phyloP scores from a whole-genome alignment of 2,797 vertebrate species.

The Telmatherina bonti region DNA sequence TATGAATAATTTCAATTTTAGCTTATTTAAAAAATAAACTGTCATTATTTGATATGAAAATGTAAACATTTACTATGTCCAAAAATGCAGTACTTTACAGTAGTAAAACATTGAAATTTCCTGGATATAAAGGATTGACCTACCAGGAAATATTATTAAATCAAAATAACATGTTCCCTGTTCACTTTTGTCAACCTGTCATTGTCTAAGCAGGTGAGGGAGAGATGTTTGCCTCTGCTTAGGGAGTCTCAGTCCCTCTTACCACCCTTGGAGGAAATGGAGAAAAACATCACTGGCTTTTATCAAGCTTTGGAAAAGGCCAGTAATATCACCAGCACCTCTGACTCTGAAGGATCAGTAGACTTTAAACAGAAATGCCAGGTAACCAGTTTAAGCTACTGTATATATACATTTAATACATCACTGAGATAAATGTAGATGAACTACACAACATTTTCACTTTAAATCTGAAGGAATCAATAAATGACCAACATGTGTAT shows the following conservation, averaged over 20 bases:
- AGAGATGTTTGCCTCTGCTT: constrained; percentile 86
- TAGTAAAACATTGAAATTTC: too few relatives aligned
- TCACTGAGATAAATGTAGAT: background rate
- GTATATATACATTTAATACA: background rate
- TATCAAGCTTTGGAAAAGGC: constrained; percentile 94
- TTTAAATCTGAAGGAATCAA: background rate
- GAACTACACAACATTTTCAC: constrained; percentile 3
- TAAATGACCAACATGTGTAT: constrained; percentile 26
- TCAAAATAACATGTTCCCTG: background rate
- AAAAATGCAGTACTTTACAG: too few relatives aligned
- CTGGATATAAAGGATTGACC: too few relatives aligned
- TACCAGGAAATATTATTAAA: too few relatives aligned
- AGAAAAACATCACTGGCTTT: constrained; percentile 93
- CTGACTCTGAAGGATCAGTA: constrained; percentile 86
- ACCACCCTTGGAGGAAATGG: constrained; percentile 91
- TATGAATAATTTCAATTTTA: too few relatives aligned
- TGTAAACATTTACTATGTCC: too few relatives aligned
- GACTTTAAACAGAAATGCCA: constrained; percentile 95
- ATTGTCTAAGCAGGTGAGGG: constrained; percentile 85
- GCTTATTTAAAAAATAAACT: too few relatives aligned
- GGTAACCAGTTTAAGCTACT: constrained; percentile 75
- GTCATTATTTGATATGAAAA: too few relatives aligned
- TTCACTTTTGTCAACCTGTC: constrained; percentile 5
- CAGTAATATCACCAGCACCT: constrained; percentile 86
- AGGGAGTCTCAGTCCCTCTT: constrained; percentile 90